Conservation (phyloP, 2,888 invertebrate species). For the Cantharis flavilabris region DNA sequence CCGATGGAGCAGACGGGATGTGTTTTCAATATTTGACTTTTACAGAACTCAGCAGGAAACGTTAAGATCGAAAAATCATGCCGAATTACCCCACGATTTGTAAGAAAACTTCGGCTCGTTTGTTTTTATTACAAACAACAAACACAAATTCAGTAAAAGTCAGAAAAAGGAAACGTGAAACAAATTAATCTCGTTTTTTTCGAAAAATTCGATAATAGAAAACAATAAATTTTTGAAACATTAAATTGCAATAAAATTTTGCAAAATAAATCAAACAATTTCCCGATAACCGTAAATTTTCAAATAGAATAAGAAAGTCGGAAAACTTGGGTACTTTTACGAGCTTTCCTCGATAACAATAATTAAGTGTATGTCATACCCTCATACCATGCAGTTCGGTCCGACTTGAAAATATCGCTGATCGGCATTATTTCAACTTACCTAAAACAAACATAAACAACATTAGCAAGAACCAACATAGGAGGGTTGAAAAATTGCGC, state of each 20-base stretch:
- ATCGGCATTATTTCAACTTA: background rate
- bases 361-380: slow-evolving; percentile 1
- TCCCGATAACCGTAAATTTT: background rate
- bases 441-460: background rate
- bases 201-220: background rate
- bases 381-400: background rate
- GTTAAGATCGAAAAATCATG: background rate
- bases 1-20: background rate
- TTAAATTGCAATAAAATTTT: background rate
- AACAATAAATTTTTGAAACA: background rate
- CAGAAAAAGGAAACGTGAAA: background rate
- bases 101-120: background rate
- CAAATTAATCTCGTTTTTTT: background rate
- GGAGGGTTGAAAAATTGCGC: background rate
- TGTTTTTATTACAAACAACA: slow-evolving; percentile 1
- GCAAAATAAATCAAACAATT: slow-evolving; percentile 1
- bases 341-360: background rate
- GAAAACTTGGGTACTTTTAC: background rate
- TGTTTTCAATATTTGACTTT: background rate
- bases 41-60: background rate
- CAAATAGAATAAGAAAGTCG: background rate
- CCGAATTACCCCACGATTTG: background rate
- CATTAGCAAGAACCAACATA: background rate
- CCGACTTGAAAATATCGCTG: background rate
- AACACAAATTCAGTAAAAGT: background rate